These are phyloP conservation scores for Merops nubicus DNA, from an alignment of 2,113 vertebrate genomes.

Conservation along the genomic window DNA sequence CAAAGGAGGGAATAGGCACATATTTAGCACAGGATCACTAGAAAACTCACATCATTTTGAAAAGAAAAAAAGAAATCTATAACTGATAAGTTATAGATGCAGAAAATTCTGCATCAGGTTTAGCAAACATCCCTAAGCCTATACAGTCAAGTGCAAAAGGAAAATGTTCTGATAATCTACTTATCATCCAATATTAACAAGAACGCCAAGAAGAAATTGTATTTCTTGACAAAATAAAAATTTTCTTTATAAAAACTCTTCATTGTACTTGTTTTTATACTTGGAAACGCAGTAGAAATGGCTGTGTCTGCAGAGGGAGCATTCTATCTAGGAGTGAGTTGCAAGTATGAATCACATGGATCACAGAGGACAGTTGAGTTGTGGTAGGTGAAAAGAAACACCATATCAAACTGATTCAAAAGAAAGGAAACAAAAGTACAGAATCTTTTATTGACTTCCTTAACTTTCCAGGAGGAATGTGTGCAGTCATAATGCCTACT, in stretches of 20 bases:
- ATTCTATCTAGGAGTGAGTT: constrained; percentile 23
- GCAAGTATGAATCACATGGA: not conserved
- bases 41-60: not conserved
- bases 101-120: not conserved
- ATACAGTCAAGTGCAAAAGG: not conserved
- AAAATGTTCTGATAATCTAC: not conserved
- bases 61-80: not conserved
- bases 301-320: constrained; percentile 73
- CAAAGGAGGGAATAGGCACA: not conserved
- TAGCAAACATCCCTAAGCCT: not conserved
- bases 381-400: not conserved
- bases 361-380: not conserved
- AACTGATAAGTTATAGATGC: not conserved
- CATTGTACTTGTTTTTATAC: not conserved
- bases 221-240: not conserved
- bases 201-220: not conserved
- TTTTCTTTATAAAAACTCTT: not conserved
- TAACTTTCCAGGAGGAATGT: not conserved
- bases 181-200: not conserved
- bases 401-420: not conserved
- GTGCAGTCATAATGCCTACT: not conserved
- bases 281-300: not conserved
- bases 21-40: not conserved
- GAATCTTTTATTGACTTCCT: not conserved
- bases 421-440: not conserved